Evolutionary conservation across 2,113 vertebrate genomes (phyloP), one percentile per base, ranked within the genome.

Genomic region (Hippoglossus stenolepis): DNA sequence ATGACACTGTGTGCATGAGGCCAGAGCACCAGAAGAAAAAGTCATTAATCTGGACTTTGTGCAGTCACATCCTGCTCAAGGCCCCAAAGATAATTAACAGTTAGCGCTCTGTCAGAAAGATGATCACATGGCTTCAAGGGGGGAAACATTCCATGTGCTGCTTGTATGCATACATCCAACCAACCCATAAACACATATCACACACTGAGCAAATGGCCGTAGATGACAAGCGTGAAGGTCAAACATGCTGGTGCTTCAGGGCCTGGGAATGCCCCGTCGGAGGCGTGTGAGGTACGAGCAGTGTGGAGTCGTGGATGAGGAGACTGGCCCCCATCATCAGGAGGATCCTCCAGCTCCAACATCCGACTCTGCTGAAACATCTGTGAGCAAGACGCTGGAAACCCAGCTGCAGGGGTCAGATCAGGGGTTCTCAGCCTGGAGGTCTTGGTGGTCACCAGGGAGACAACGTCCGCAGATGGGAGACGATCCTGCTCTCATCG

Each of bases 1-100:
- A 79, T 77, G 88, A 91, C 87, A 85, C 65, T 11, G 45, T 76
- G 60, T 77, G 68, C 70, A 68, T 54, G n/a, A 81, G 58, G 69
- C 75, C 80, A 90, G 65, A 75, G 45, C 61, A 84, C 58, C 85
- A 90, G 72, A 85, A 83, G 85, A 80, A 89, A 85, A 86, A 84
- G 58, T 70, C 72, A 84, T 88, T 87, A 84, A 88, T 80, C 15
- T 87, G 71, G 68, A 89, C 73, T 83, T 62, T 79, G 84, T 78
- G 57, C 65, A 73, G 80, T 58, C 70, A 84, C 67, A 85, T 88
- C 85, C 82, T 83, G 84, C 63, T 79, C 61, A 83, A 73, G 77
- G 70, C 67, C 70, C 66, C 45, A 23, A 69, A 74, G 65, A 76
- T 75, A 85, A 88, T 85, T 85, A 87, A 75, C 57, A 58, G 72